Base-by-base conservation (phyloP, 2,888 invertebrate genomes). In the Nymphalis urticae region DNA sequence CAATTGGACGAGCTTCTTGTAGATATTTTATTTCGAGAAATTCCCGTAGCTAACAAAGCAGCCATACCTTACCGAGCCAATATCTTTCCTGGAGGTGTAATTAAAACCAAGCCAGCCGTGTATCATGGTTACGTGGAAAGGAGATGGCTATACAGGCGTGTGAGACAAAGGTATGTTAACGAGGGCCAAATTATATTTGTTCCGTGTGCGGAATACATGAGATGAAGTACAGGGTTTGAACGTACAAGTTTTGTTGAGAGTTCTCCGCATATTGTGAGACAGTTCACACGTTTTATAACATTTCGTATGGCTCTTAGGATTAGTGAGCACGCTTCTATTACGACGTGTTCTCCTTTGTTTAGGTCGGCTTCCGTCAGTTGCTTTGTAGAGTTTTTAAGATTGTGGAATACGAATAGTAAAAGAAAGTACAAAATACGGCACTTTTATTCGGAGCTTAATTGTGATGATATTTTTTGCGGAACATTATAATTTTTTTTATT, bases 131-230 rank as follows among this genome's bases (percentile, higher is more conserved):
- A 81, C 77, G 74, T 77, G 75, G 64, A 74, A 77, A 74, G 77
- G 80, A 78, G 78, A 82, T 72, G 69, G n/a, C 56, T 48, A 56
- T 36, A 68, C 60, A 61, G 62, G 50, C 67, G 64, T 69, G 65
- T 66, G 69, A 73, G 75, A 74, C 62, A 71, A 73, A 63, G 73
- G 75, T 74, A 80, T 79, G 80, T 81, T 85, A 87, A 89, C 81
- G 80, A 87, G 83, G 74, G 74, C 77, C 79, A 81, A 87, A 86
- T 88, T 87, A 88, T 85, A 85, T 87, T 82, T 82, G 80, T 82
- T 85, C 76, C 78, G 82, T 82, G 80, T 79, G 76, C 73, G 71
- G 82, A 83, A 84, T 83, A 81, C 77, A 79, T 76, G 78, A 79
- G 78, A 80, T 78, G 76, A 76, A 77, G 76, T 70, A 73, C 58